phyloP scores from a whole-genome alignment of 2,797 vertebrate species.

The Ciconia nigra region DNA sequence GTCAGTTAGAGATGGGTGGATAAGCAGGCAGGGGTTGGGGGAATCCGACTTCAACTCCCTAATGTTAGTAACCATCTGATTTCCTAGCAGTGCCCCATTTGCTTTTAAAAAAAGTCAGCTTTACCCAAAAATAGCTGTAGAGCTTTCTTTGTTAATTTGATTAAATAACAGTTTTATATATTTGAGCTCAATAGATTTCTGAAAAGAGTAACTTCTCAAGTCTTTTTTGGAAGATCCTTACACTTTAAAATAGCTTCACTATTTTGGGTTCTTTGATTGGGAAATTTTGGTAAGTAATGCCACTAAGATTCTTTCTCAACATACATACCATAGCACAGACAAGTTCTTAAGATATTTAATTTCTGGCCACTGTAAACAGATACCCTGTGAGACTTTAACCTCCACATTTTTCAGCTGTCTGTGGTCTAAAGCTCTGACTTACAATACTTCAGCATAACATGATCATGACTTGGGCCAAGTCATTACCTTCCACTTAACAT shows the following conservation, averaged over 20 bases:
- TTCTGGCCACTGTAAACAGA: background rate
- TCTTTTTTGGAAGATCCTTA: background rate
- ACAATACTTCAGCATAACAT: rapidly evolving
- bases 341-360: background rate
- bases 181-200: background rate
- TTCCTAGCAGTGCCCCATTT: background rate
- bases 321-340: background rate
- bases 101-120: background rate
- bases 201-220: too few relatives aligned
- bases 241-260: background rate
- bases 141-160: background rate
- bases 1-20: background rate
- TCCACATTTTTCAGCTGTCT: background rate
- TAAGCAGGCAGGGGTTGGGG: background rate
- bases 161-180: background rate
- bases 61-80: background rate
- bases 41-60: background rate
- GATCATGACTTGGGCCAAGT: background rate
- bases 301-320: background rate
- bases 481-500: background rate
- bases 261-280: background rate
- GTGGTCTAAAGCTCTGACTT: background rate
- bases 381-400: background rate
- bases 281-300: background rate
- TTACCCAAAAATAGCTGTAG: background rate